A percentile compares a stretch with the other conserved stretches of the same genome.
phyloP scores from a whole-genome alignment of 2,797 vertebrate species.

The Pangasius larnaudii region DNA sequence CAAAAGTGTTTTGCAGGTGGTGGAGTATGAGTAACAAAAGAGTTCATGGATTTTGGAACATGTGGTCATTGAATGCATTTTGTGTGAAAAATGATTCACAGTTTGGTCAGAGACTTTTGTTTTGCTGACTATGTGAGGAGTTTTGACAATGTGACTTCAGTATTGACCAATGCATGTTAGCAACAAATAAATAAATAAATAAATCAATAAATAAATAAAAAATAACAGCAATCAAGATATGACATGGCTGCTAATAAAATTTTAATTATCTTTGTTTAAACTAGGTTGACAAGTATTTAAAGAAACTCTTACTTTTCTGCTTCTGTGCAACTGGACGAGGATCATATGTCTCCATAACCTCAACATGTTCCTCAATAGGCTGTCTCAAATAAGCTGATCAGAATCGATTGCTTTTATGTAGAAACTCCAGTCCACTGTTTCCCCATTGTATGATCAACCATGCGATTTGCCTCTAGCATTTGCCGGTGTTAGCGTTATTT shows the following conservation, averaged over 20 bases:
- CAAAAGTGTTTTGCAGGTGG: background rate
- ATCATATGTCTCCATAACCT: background rate
- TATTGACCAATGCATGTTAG: background rate
- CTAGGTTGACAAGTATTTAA: too few species aligned
- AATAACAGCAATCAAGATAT: too few species aligned
- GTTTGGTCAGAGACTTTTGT: background rate
- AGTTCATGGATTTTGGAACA: background rate
- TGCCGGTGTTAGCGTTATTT: too few species aligned
- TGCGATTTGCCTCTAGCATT: too few species aligned
- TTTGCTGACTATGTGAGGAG: background rate
- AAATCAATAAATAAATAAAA: too few species aligned
- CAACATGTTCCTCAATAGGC: background rate
- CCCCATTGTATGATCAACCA: too few species aligned
- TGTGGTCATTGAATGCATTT: background rate
- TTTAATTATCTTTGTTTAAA: too few species aligned
- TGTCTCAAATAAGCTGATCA: background rate
- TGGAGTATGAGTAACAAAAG: background rate
- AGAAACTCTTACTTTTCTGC: background rate
- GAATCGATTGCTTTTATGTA: background rate
- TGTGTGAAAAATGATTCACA: slow-evolving; percentile 1
- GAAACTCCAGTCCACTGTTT: too few species aligned
- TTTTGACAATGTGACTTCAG: background rate
- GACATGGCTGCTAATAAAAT: too few species aligned
- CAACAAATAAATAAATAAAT: background rate
- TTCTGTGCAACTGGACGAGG: background rate